Evolutionary conservation across 2,888 invertebrate genomes (phyloP).

Genomic region (Oligia strigilis): DNA sequence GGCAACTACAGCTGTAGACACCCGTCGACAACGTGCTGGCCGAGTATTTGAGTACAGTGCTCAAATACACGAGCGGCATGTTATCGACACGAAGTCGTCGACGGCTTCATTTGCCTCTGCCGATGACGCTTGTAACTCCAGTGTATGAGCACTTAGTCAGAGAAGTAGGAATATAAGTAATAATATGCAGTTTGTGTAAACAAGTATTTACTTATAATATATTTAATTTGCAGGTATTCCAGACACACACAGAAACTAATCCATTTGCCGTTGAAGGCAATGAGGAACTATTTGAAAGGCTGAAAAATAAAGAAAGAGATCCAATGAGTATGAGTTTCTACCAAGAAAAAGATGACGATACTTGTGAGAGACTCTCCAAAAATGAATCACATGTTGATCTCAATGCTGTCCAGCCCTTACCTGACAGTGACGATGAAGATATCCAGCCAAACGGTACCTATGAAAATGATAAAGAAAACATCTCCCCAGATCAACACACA

Average conservation of each 20-base stretch:
- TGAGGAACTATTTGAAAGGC: conserved; percentile 87
- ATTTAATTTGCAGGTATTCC: conserved; percentile 82
- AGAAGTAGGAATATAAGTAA: not conserved
- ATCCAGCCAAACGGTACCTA: conserved; percentile 78
- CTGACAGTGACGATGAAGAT: conserved; percentile 89
- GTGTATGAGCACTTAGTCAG: not conserved
- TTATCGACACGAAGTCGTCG: not conserved
- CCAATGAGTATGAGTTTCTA: conserved; percentile 93
- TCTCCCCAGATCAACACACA: conserved; percentile 76
- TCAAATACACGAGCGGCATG: not conserved
- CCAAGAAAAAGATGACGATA: conserved; percentile 91
- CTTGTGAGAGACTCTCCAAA: conserved; percentile 83
- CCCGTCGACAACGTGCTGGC: not conserved
- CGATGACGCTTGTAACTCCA: not conserved
- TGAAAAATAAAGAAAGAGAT: conserved; percentile 91
- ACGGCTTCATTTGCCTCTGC: not conserved
- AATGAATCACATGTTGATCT: conserved; percentile 88
- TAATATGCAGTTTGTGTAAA: not conserved
- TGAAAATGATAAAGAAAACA: conserved; percentile 83
- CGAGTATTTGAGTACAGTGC: not conserved
- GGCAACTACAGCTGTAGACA: not conserved
- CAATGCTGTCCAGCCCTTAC: conserved; percentile 91
- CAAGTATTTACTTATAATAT: not conserved
- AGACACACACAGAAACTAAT: conserved; percentile 86
- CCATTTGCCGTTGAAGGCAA: conserved; percentile 85